These are phyloP conservation scores for Falco peregrinus DNA, from an alignment of 2,797 vertebrate genomes.

Conservation along the genomic window DNA sequence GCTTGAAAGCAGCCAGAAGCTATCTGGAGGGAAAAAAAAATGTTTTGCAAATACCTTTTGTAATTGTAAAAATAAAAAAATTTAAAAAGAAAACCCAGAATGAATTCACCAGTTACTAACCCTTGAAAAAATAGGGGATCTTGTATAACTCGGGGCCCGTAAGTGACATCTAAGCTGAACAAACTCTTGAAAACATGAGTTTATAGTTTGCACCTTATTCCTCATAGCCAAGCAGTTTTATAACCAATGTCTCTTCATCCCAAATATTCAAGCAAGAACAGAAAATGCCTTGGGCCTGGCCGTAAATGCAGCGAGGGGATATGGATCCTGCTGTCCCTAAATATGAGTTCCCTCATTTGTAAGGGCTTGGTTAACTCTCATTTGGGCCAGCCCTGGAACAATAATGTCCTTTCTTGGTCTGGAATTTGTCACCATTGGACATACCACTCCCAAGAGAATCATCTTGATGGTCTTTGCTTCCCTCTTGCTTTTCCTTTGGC, in stretches of 20 bases:
- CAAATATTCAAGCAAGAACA: neutral
- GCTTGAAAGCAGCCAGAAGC: constrained; percentile 47
- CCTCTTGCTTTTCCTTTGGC: neutral
- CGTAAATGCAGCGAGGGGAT: neutral
- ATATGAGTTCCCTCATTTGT: neutral
- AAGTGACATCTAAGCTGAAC: neutral
- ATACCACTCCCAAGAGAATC: neutral
- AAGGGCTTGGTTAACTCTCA: neutral
- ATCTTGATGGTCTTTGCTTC: neutral
- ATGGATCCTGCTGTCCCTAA: neutral
- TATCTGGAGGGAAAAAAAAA: neutral
- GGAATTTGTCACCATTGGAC: neutral
- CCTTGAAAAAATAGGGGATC: neutral
- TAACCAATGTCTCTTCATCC: neutral
- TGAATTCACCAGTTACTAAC: neutral
- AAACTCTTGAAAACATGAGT: neutral
- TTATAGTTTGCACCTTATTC: neutral
- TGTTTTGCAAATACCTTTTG: constrained; percentile 54
- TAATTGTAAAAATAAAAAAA: constrained; percentile 26
- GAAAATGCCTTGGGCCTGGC: constrained; percentile 7
- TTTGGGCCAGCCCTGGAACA: neutral
- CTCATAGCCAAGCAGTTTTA: neutral
- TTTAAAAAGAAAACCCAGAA: neutral
- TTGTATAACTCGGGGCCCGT: neutral
- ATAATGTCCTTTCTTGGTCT: neutral